Evolutionary conservation across 2,113 vertebrate genomes (phyloP), one percentile per base, ranked within the genome.

Genomic region (Corapipo altera): DNA sequence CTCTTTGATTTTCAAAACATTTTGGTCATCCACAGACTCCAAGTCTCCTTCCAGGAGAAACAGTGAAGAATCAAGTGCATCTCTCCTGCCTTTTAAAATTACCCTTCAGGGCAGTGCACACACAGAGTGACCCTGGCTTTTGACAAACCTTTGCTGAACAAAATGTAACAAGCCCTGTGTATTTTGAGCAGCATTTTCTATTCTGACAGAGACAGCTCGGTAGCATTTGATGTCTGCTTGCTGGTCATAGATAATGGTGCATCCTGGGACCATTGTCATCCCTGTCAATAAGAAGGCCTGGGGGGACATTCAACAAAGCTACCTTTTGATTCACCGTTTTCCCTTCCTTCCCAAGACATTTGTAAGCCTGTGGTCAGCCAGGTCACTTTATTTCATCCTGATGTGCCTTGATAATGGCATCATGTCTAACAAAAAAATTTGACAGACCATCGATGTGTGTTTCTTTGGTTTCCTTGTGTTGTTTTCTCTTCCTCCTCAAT

Each of bases 231-330:
- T 99, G 98, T 99, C 96, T 98, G 98, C 98, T 98, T 97, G 98
- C 98, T 98, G 98, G 99, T 98, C 99, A 99, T 98, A 98, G 99
- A 99, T 99, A 99, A 99, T 99, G 98, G 99, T 98, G 98, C 98
- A 98, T 99, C 99, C 95, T 98, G 99, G 99, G 99, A 99, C 99
- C 96, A 98, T 99, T 99, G 99, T 99, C 99, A 99, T 99, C 98
- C 98, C 97, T 99, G 99, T 99, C 99, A 99, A 99, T 99, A 99
- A 98, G 98, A 98, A 65, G 97, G 98, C 98, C 98, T 97, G 97
- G 97, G 98, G 98, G 98, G 96, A 98, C 97, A 84, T 93, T 91
- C 97, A 97, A 96, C 98, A 98, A 98, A 98, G 98, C 96, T 98
- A 99, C 99, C 99, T 99, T 99, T 98, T 98, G 97, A 98, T 98